Conservation (phyloP, 2,888 invertebrate genomes). For the Baccha elongata region DNA sequence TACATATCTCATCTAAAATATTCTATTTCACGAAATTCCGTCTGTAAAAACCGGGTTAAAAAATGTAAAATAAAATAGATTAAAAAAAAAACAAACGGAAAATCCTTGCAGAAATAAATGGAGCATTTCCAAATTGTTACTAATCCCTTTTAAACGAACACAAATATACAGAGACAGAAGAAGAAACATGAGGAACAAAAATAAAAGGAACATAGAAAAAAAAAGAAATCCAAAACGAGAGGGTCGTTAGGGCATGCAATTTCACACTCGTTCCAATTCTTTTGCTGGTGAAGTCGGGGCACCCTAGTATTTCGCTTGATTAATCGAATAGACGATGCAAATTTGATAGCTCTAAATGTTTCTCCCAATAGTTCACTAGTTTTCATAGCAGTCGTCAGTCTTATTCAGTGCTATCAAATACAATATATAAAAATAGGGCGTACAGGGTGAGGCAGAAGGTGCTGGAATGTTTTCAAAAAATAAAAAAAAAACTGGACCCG, state of each 20-base stretch:
- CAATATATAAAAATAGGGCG: conserved; percentile 6
- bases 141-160: conserved; percentile 66
- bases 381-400: conserved; percentile 27
- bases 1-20: conserved; percentile 52
- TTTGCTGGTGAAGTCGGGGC: background rate
- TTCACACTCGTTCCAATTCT: conserved; percentile 13
- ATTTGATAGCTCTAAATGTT: conserved; percentile 72
- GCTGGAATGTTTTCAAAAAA: too few species aligned
- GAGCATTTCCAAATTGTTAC: conserved; percentile 67
- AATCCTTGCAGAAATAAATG: conserved; percentile 54
- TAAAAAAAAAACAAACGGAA: conserved; percentile 15
- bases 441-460: conserved; percentile 27
- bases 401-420: conserved; percentile 26
- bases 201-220: conserved; percentile 20
- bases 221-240: background rate
- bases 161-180: conserved; percentile 10
- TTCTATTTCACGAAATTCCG: conserved; percentile 64
- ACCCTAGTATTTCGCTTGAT: conserved; percentile 65
- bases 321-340: conserved; percentile 73
- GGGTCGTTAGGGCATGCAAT: conserved; percentile 60
- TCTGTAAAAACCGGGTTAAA: conserved; percentile 14
- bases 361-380: conserved; percentile 34
- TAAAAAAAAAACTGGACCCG: too few species aligned
- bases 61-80: conserved; percentile 4
- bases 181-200: conserved; percentile 10